Base-by-base conservation (phyloP, 92 coral and sea anemone species). In the Siderastrea radians region DNA sequence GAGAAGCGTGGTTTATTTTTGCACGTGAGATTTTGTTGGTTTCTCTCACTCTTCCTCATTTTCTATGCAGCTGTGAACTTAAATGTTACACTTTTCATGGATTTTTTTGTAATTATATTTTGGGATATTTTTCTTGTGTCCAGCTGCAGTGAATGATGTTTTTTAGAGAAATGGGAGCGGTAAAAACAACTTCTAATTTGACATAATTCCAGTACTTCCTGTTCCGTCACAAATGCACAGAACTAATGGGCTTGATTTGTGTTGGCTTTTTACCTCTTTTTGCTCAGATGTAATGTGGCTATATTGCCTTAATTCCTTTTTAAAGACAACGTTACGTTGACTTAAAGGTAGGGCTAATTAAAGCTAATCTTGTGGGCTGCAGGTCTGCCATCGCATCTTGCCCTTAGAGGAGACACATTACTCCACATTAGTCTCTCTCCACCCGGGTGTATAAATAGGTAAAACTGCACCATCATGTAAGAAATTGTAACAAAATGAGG, bases 131-230 rank as follows among this genome's bases (percentile, higher is more conserved):
- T n/a, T 16, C 69, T 60, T 43, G 38, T 26, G 38, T 26, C 38
- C 38, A 26, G 6, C 43, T 14, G 44, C 59, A 10, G 55, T 47
- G 38, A 49, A 1, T 26, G 43, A 1, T 74, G 5, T 17, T 1
- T 79, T 79, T 6, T 79, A 4, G 12, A 19, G 17, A 49, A 64
- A 26, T 2, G 43, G 26, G 8, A 44, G 50, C 55, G 55, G 49
- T 17, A 46, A 81, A 68, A 26, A 53, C 51, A 7, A 16, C 53
- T 76, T 46, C 8, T 52, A 49, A 54, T 43, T 69, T 81, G 68
- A 81, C 38, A 11, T 63, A 65, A 70, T 70, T 68, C 86, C 77
- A 15, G 46, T 38, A 68, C 74, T 81, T 81, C 86, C 86, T 81
- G 86, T 68, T 47, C 77, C 10, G 77, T 49, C 67, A 81, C 47